Percentiles rank a stretch among this genome's conserved stretches.
Conservation (phyloP, 2,113 vertebrate genomes). For the Cricetomys ansorgei region DNA sequence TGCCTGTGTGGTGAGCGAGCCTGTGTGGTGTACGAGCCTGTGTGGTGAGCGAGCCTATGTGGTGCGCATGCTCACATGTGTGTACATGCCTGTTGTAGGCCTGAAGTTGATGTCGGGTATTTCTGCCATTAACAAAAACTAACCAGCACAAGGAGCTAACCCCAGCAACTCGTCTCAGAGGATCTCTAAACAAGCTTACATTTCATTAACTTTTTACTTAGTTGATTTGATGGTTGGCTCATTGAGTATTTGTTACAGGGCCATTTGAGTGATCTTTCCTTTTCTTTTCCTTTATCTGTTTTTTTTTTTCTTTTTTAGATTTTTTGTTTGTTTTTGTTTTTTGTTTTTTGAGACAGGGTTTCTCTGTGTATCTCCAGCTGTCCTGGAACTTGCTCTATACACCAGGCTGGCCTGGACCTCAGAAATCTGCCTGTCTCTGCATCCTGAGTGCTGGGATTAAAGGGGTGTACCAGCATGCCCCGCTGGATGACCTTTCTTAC, state of each 20-base stretch:
- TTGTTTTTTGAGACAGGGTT: no score
- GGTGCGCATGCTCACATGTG: background rate
- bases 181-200: background rate
- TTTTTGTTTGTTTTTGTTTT: background rate
- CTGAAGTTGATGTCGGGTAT: background rate
- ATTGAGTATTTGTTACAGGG: background rate
- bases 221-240: background rate
- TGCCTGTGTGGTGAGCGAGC: background rate
- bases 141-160: accelerated
- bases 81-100: background rate
- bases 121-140: background rate
- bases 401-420: background rate
- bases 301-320: background rate
- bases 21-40: background rate
- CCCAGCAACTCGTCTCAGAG: background rate
- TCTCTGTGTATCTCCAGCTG: no score
- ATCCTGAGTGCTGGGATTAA: background rate
- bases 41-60: background rate
- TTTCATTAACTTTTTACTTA: no score
- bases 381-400: background rate
- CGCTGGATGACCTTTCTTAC: background rate
- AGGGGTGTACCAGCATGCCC: background rate
- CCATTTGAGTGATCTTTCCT: background rate
- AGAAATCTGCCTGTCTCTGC: background rate
- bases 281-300: no score